Evolutionary conservation across 2,888 invertebrate genomes (phyloP), one percentile per base, ranked within the genome.

Genomic region (Isoperla grammatica): DNA sequence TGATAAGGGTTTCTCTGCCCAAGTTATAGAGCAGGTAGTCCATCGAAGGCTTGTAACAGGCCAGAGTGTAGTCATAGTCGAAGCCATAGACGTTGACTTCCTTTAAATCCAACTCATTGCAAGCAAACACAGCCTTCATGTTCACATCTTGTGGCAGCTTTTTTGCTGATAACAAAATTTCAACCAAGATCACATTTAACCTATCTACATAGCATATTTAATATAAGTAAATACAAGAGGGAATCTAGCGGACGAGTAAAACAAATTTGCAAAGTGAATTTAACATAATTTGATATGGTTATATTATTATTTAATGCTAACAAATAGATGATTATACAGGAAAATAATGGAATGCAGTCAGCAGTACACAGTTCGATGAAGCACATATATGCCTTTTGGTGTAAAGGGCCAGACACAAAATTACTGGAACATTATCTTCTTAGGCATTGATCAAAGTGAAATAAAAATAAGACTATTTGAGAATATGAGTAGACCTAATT

Each of bases 21-120:
- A 96, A 80, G 72, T 92, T 89, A 73, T 96, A 98, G 15, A 98
- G 82, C 49, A 97, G 79, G 71, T 87, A 86, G 72, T 96, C 93
- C 72, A 98, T 78, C 17, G 88, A 83, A 9, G 90, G 88, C 70
- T 92, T 95, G 74, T 98, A 98, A 69, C 93, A 91, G 1, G 97
- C 97, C 69, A 98, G 75, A 0, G 98, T 98, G 75, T 98, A 98
- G 75, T 98, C 98, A 78, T 98, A 98, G 76, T 98, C 98, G 78
- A 98, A 98, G 43, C 98, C 94, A 79, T 95, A 96, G 0, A 96
- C 93, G 70, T 90, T 85, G 42, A 98, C 91, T 75, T 95, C 90
- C 64, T 87, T 82, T 56, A 98, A 78, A 74, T 95, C 90, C 60
- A 97, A 78, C 72, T 97, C 96, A 77, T 98, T 98, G 75, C 96